phyloP scores from a whole-genome alignment of 2,888 invertebrate genomes.

The Eilema griseolum region DNA sequence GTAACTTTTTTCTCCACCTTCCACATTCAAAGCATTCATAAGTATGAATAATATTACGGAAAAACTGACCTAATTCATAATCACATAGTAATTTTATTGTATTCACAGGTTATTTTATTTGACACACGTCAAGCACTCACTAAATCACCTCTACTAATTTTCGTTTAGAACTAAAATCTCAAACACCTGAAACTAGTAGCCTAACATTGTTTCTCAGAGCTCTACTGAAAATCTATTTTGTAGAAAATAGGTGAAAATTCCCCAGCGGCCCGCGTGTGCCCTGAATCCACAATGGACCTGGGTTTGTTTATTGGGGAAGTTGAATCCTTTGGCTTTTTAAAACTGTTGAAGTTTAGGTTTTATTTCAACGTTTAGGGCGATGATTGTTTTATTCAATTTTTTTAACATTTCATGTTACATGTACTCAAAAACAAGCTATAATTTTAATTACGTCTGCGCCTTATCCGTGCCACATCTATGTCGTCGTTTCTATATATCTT shows the following conservation, averaged over 20 bases:
- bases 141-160: constrained; percentile 7
- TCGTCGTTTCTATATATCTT: too few species aligned
- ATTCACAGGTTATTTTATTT: background rate
- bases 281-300: constrained; percentile 66
- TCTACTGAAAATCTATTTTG: constrained; percentile 67
- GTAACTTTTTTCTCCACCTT: too few species aligned
- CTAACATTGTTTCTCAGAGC: constrained; percentile 55
- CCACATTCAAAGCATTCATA: too few species aligned
- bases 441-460: too few species aligned
- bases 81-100: too few species aligned
- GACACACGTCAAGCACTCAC: background rate
- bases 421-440: too few species aligned
- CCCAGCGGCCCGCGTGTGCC: constrained; percentile 60
- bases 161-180: constrained; percentile 3
- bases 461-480: too few species aligned
- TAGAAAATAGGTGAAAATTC: constrained; percentile 71
- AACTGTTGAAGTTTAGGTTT: constrained; percentile 44
- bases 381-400: constrained; percentile 17
- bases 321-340: constrained; percentile 44
- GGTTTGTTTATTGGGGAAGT: constrained; percentile 59
- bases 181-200: constrained; percentile 29
- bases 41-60: too few species aligned
- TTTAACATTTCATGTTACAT: too few species aligned
- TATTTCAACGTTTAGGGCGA: constrained; percentile 17
- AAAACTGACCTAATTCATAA: too few species aligned